Percentiles rank a stretch among this genome's conserved stretches.
phyloP scores from a whole-genome alignment of 1,140 invertebrate species.

The Drosophila lacertosa region DNA sequence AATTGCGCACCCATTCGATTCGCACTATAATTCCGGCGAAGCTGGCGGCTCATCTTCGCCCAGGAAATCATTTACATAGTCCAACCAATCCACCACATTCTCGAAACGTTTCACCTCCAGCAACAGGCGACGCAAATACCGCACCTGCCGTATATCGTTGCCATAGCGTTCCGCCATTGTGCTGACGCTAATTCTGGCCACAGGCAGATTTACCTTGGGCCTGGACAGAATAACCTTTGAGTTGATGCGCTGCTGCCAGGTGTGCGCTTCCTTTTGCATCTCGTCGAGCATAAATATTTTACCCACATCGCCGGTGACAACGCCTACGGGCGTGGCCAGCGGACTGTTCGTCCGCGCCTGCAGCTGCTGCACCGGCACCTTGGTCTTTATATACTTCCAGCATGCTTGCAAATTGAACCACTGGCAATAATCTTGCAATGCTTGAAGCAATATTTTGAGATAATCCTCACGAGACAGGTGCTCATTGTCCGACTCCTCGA shows the following conservation, averaged over 20 bases:
- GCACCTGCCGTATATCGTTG: slow-evolving; percentile 47
- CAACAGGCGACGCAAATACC: slow-evolving; percentile 47
- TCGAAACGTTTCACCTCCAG: slow-evolving; percentile 14
- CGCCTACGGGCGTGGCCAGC: slow-evolving; percentile 57
- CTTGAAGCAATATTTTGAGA: slow-evolving; percentile 46
- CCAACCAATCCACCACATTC: slow-evolving; percentile 56
- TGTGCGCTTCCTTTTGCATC: slow-evolving; percentile 66
- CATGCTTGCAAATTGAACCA: slow-evolving; percentile 54
- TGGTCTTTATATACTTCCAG: slow-evolving; percentile 60
- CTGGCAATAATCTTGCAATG: slow-evolving; percentile 49
- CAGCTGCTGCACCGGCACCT: slow-evolving; percentile 43
- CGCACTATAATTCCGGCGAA: neutral
- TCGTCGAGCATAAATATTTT: slow-evolving; percentile 65
- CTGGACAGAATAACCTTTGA: slow-evolving; percentile 39
- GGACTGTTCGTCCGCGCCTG: slow-evolving; percentile 50
- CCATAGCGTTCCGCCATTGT: slow-evolving; percentile 55
- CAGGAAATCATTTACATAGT: slow-evolving; percentile 45
- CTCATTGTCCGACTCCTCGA: slow-evolving; percentile 46
- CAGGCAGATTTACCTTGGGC: slow-evolving; percentile 59
- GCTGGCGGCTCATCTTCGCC: slow-evolving; percentile 45
- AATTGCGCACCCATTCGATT: neutral
- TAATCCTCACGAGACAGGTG: slow-evolving; percentile 65
- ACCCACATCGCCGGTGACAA: slow-evolving; percentile 43
- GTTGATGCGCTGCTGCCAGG: slow-evolving; percentile 61
- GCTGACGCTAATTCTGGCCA: slow-evolving; percentile 46